Base-by-base conservation (phyloP, 2,113 vertebrate species). In the Etheostoma cragini region DNA sequence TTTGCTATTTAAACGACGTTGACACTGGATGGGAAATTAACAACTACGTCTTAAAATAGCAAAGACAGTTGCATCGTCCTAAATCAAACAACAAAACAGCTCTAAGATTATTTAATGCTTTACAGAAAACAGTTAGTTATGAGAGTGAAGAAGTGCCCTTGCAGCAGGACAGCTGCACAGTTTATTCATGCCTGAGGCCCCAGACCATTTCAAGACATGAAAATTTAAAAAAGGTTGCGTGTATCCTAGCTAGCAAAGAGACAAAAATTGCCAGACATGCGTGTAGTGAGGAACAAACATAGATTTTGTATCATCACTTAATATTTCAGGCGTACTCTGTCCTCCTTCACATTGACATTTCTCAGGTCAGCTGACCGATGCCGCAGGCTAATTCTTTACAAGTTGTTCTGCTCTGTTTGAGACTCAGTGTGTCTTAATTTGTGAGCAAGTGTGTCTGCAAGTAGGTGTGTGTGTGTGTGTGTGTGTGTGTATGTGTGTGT, bases 321-420 rank as follows among this genome's bases (percentile, higher is more conserved):
- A 85, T 70, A 83, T 76, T 74, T 87, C 7, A 80, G 63, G 72
- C 15, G 6, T 7, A 57, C 50, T 70, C 33, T 62, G 64, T 38
- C 24, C 73, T 78, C 46, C 62, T 62, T 75, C 38, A 21, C 63
- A n/a, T 70, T 75, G 69, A 76, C 72, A 69, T 87, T 76, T 81
- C 62, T 81, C 63, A 30, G 50, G 73, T 82, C 54, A 71, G 69
- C 66, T 75, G 74, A 72, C 75, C 14, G 2, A 13, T 62, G 47
- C 76, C 76, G 70, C 0, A 12, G 78, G 76, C 35, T 11, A 56
- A 30, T 61, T 21, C 53, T 62, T 49, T 35, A 6, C 26, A 22
- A 57, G 33, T 15, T n/a, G 6, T 52, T 68, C 66, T 75, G 46
- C 45, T 72, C 49, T 71, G 26, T 62, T 73, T 63, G 52, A 47